Percentiles rank a stretch among this genome's conserved stretches.
Evolutionary conservation across 1,140 invertebrate species (phyloP).

Genomic region (Pectinophora gossypiella): DNA sequence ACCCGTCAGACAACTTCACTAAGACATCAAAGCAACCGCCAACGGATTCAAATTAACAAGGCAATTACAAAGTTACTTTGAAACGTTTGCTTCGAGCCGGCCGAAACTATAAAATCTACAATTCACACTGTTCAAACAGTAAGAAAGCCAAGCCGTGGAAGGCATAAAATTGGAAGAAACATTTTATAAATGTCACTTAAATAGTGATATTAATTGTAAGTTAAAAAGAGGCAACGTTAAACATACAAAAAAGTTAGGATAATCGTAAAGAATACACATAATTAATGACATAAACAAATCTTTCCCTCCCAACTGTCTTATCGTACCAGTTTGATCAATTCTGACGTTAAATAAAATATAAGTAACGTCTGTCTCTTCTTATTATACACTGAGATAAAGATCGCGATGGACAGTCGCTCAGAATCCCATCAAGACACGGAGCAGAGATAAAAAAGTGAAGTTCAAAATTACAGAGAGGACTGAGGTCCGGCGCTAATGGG

Average conservation of each 20-base stretch:
- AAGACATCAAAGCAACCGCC: constrained; percentile 54
- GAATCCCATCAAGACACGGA: constrained; percentile 60
- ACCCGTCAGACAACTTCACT: constrained; percentile 45
- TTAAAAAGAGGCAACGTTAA: background rate
- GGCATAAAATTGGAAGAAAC: background rate
- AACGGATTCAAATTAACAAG: constrained; percentile 64
- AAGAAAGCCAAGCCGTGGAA: background rate
- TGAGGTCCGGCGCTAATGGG: constrained; percentile 59
- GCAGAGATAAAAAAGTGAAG: constrained; percentile 56
- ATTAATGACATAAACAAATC: constrained; percentile 70
- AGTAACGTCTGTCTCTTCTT: constrained; percentile 70
- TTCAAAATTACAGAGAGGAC: constrained; percentile 64
- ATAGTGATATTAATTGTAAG: background rate
- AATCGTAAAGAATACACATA: constrained; percentile 46
- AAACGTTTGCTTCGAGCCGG: constrained; percentile 38
- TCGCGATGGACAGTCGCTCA: constrained; percentile 67
- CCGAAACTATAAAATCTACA: constrained; percentile 47
- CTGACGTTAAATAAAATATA: constrained; percentile 74
- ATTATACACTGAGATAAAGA: constrained; percentile 68
- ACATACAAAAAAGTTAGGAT: constrained; percentile 15
- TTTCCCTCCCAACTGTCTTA: constrained; percentile 47
- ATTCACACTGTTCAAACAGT: constrained; percentile 30
- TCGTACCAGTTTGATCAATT: constrained; percentile 63
- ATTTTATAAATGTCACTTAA: background rate
- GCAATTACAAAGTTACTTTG: constrained; percentile 61